These are phyloP conservation scores for Nasonovia ribisnigri DNA, from an alignment of 2,888 invertebrate genomes.

Conservation along the genomic window DNA sequence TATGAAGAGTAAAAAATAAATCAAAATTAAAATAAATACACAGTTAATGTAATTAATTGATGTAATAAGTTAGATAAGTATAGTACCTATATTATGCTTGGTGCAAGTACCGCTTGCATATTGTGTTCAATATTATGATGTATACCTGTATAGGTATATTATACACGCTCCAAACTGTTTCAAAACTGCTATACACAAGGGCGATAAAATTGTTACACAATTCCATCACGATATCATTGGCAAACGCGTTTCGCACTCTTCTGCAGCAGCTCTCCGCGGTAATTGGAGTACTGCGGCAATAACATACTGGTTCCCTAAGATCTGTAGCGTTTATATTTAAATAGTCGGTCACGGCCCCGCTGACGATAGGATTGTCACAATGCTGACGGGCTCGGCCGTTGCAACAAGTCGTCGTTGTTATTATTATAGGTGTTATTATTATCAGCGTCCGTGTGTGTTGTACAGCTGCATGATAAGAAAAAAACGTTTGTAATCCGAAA, in stretches of 20 bases:
- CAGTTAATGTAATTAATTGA: not conserved
- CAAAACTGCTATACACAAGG: constrained; percentile 26
- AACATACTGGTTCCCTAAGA: not conserved
- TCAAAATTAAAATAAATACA: not conserved
- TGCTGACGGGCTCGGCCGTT: not conserved
- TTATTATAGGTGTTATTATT: not conserved
- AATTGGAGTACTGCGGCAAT: not conserved
- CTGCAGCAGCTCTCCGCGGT: not conserved
- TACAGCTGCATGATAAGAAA: not conserved
- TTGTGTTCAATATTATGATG: not conserved
- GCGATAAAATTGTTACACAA: constrained; percentile 8
- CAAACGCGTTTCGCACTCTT: not conserved
- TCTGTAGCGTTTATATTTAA: not conserved
- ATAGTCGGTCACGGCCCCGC: constrained; percentile 37
- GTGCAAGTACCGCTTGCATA: not conserved
- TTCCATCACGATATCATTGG: not conserved
- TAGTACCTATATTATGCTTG: no score
- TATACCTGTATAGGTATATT: no score
- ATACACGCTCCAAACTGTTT: not conserved
- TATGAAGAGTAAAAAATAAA: not conserved
- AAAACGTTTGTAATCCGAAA: not conserved
- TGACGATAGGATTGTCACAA: not conserved
- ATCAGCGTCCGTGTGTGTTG: not conserved
- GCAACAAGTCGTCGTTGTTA: not conserved
- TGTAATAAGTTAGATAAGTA: no score